Conservation (phyloP, 2,888 invertebrate species). For the Eupelmus urozonus region DNA sequence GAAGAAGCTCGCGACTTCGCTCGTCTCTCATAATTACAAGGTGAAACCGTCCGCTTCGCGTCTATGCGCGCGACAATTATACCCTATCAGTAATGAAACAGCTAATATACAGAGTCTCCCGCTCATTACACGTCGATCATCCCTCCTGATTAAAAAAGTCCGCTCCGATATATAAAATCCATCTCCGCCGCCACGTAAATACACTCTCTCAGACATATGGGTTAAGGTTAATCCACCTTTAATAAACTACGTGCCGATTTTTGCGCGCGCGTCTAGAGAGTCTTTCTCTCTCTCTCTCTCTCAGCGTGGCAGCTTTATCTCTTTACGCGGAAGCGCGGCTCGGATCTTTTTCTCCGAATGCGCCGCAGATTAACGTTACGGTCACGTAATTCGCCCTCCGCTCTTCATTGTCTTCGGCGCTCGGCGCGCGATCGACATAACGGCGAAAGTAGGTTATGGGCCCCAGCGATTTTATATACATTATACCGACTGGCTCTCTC, state of each 20-base stretch:
- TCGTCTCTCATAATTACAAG: constrained; percentile 17
- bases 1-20: background rate
- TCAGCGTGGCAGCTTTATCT: constrained; percentile 30
- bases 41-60: background rate
- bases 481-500: no score
- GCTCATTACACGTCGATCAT: constrained; percentile 10
- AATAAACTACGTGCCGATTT: constrained; percentile 40
- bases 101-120: background rate
- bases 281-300: background rate
- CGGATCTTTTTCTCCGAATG: constrained; percentile 52
- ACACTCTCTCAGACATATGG: background rate
- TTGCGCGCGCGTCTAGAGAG: constrained; percentile 6
- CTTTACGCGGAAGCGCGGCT: constrained; percentile 53
- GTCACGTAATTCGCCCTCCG: constrained; percentile 49
- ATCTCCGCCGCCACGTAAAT: background rate
- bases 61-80: constrained; percentile 28
- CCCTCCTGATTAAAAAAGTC: background rate
- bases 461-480: background rate
- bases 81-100: constrained; percentile 7
- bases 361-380: constrained; percentile 38
- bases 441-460: constrained; percentile 53
- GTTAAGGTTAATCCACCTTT: constrained; percentile 38
- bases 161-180: background rate
- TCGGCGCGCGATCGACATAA: constrained; percentile 15
- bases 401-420: constrained; percentile 50